Percentiles rank a stretch among this genome's conserved stretches.
Evolutionary conservation across 64 coral and sea anemone species (phyloP).

Genomic region (Montipora capricornis): DNA sequence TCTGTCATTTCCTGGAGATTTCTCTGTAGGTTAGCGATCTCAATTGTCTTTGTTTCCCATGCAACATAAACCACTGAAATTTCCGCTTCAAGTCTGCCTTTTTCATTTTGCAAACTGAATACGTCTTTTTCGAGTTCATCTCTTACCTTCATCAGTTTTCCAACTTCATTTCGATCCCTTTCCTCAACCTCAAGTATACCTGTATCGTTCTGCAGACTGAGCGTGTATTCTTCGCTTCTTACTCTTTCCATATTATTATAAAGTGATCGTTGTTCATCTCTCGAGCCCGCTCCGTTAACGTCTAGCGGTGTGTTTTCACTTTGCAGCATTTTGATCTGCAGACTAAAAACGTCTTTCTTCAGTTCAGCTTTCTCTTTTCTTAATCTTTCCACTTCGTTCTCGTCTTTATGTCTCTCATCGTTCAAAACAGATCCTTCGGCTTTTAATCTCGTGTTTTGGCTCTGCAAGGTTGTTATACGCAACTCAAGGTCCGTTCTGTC

Average conservation of each 20-base stretch:
- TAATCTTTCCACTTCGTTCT: constrained; percentile 61
- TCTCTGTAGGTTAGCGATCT: constrained; percentile 20
- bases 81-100: constrained; percentile 38
- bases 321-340: constrained; percentile 68
- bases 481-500: constrained; percentile 81
- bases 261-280: background rate
- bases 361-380: constrained; percentile 80
- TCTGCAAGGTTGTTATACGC: constrained; percentile 53
- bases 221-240: background rate
- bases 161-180: background rate
- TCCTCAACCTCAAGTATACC: constrained; percentile 67
- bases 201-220: constrained; percentile 49
- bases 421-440: constrained; percentile 70
- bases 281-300: constrained; percentile 31
- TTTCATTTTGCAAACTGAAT: constrained; percentile 56
- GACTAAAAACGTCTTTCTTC: constrained; percentile 66
- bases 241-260: background rate
- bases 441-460: constrained; percentile 80
- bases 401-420: constrained; percentile 73
- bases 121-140: constrained; percentile 68
- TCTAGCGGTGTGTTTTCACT: background rate
- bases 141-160: constrained; percentile 50
- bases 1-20: constrained; percentile 26
- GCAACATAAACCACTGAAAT: constrained; percentile 56
- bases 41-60: constrained; percentile 62